Evolutionary conservation across 2,797 vertebrate genomes (phyloP).

Genomic region (Cebuella pygmaea): DNA sequence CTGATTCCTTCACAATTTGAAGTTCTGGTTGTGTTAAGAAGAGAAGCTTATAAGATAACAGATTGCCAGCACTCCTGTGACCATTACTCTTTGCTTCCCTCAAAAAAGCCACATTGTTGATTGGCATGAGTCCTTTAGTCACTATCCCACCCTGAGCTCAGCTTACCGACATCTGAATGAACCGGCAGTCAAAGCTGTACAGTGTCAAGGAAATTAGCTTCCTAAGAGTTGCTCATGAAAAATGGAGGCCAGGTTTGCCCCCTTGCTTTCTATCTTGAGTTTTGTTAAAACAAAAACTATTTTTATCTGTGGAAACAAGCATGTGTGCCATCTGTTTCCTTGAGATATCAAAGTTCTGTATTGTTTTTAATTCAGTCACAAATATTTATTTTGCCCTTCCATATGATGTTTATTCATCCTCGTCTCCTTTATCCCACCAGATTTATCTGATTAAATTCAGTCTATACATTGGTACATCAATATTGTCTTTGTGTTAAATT

Average conservation of each 20-base stretch:
- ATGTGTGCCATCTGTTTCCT: constrained; percentile 33
- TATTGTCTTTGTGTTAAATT: constrained; percentile 5
- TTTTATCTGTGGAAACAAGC: constrained; percentile 49
- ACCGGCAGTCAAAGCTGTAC: not conserved
- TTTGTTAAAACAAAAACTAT: constrained; percentile 34
- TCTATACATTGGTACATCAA: not conserved
- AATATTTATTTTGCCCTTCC: constrained; percentile 45
- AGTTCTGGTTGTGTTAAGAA: not conserved
- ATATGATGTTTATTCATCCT: not conserved
- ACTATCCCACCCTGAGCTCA: not conserved
- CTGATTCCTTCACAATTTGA: not conserved
- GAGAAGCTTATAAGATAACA: not conserved
- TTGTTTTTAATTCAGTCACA: constrained; percentile 16
- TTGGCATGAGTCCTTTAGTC: not conserved
- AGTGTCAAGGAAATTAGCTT: not conserved
- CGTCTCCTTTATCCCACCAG: not conserved
- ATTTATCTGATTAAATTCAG: not conserved
- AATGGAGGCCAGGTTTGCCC: not conserved
- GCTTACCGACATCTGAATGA: not conserved
- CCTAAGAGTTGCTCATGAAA: not conserved
- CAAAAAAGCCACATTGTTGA: not conserved
- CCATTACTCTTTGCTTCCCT: not conserved
- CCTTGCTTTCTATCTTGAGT: constrained; percentile 26
- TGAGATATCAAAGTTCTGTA: constrained; percentile 40
- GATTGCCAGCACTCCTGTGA: not conserved